Evolutionary conservation across 2,113 vertebrate genomes (phyloP), one percentile per base, ranked within the genome.

Genomic region (Uria aalge): DNA sequence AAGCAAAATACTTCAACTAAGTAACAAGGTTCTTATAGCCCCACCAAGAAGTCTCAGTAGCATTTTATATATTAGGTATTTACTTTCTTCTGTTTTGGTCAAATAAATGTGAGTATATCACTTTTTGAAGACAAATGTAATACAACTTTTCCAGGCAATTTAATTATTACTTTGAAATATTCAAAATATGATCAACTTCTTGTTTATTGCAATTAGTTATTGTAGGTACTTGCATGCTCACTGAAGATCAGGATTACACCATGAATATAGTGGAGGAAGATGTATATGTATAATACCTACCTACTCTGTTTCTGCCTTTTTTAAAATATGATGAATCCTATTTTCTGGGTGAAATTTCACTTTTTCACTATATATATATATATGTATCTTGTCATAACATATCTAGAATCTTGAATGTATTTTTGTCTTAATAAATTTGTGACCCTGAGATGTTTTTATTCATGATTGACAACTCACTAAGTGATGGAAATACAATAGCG

Each of bases 271-370:
- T 1, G 0, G 83, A 91, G 50, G 15, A 78, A 45, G 26, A 82
- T 15, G 19, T 36, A 22, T 74, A 6, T 73, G 23, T 43, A 27
- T 85, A 69, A 77, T 32, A 84, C 13, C 19, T 43, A 47, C 19
- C 21, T 52, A 23, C 18, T 80, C 38, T n/a, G 5, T 36, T 82
- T 71, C 19, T 82, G 19, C 8, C 8, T 71, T 50, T 72, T 88
- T 36, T 0, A 20, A 64, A 81, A 38, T 16, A 18, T 4, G 59
- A 1, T 48, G 3, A 34, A 10, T 50, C 22, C 4, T 60, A 1
- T 50, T 80, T 77, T 52, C 16, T 69, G 8, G 14, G 16, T 56
- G 18, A 80, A 69, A 12, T 43, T 86, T 68, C 5, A 22, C 6
- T 76, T 92, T 36, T 40, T 40, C 40, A 40, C 40, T 40, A 40